Evolutionary conservation across 2,113 vertebrate genomes (phyloP).

Genomic region (Pelecanus crispus): DNA sequence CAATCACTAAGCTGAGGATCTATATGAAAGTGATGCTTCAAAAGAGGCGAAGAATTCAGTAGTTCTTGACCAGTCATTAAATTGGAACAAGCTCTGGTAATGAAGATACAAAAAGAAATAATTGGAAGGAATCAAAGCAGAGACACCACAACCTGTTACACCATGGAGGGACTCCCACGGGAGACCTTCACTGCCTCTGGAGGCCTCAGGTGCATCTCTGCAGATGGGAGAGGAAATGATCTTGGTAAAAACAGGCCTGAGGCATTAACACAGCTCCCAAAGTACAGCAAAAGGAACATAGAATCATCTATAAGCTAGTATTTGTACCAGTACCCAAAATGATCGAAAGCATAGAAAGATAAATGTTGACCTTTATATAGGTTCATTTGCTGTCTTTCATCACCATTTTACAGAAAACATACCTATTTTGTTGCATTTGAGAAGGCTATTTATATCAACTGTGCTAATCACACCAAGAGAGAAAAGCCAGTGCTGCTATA

Average conservation of each 20-base stretch:
- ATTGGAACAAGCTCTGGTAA: not conserved
- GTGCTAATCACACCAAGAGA: not conserved
- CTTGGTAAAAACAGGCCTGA: not conserved
- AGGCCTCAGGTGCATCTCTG: not conserved
- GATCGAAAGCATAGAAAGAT: not conserved
- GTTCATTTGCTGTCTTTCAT: not conserved
- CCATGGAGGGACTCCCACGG: rapidly evolving
- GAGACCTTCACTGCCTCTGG: not conserved
- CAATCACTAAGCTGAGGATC: not conserved
- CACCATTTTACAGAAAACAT: not conserved
- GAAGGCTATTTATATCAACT: not conserved
- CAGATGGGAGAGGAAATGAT: rapidly evolving
- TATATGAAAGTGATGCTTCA: not conserved
- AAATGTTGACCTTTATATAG: not conserved
- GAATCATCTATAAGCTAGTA: not conserved
- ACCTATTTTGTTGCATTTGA: not conserved
- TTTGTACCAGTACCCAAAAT: not conserved
- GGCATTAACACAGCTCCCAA: not conserved
- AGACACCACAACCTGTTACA: not conserved
- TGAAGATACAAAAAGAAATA: not conserved
- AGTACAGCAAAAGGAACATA: not conserved
- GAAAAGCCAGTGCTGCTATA: not conserved
- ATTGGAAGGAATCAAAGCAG: not conserved
- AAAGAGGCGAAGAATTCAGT: not conserved
- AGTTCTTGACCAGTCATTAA: rapidly evolving